These are phyloP conservation scores for Crenuchus spilurus DNA, from an alignment of 2,797 vertebrate genomes.

Conservation along the genomic window DNA sequence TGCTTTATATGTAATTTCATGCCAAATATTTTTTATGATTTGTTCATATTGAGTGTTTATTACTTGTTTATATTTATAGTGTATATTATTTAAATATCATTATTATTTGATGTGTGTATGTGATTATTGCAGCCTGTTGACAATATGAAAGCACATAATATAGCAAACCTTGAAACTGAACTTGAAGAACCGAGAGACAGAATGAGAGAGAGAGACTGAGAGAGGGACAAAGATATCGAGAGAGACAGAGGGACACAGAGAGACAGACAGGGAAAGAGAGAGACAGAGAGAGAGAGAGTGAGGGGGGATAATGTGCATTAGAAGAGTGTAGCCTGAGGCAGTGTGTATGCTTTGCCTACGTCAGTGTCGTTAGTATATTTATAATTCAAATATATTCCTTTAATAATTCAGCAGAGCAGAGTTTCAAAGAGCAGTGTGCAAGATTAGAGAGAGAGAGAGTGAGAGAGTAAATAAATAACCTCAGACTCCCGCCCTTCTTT, in stretches of 20 bases:
- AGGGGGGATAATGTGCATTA: constrained; percentile 90
- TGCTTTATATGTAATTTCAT: too few species aligned
- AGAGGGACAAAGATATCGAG: constrained; percentile 84
- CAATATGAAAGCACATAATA: too few species aligned
- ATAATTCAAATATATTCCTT: constrained; percentile 96
- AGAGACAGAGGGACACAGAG: too few species aligned
- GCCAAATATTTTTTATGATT: too few species aligned
- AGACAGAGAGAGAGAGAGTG: constrained; percentile 85
- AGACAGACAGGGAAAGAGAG: constrained; percentile 76
- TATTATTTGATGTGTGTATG: too few species aligned
- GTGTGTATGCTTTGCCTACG: constrained; percentile 90
- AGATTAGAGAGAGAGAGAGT: constrained; percentile 45
- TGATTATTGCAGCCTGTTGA: too few species aligned
- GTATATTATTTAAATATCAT: too few species aligned
- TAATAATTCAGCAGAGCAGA: constrained; percentile 90
- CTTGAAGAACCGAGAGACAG: too few species aligned
- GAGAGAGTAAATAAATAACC: not conserved
- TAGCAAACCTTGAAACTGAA: too few species aligned
- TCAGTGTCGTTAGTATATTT: constrained; percentile 95
- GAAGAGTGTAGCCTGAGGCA: constrained; percentile 90
- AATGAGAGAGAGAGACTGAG: constrained; percentile 88
- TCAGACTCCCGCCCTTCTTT: not conserved
- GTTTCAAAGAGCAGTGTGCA: constrained; percentile 89
- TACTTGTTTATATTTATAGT: too few species aligned
- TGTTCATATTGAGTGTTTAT: too few species aligned